A percentile compares a stretch with the other conserved stretches of the same genome.
Evolutionary conservation across 2,113 vertebrate genomes (phyloP).

Genomic region (Cyanoliseus patagonus): DNA sequence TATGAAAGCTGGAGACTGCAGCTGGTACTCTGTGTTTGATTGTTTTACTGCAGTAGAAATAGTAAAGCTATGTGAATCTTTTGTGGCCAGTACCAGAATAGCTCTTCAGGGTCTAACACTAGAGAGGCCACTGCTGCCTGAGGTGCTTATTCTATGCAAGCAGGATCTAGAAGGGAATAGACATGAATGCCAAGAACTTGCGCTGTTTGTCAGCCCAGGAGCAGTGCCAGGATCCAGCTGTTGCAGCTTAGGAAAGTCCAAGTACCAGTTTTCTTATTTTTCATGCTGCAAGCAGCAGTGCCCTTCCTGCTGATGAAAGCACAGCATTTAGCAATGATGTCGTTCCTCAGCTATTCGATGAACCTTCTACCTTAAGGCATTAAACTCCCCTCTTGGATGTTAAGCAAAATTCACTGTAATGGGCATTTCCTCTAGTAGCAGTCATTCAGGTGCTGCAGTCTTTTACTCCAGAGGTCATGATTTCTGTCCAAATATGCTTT

Average conservation of each 20-base stretch:
- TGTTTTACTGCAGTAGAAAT: background rate
- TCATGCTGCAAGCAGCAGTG: background rate
- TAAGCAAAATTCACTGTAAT: background rate
- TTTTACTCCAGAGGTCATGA: background rate
- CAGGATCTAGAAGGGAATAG: background rate
- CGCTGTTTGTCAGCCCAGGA: background rate
- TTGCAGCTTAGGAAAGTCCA: background rate
- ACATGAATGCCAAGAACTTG: background rate
- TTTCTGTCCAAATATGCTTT: background rate
- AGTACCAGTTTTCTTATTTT: background rate
- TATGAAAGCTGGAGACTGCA: background rate
- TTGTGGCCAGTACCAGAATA: background rate
- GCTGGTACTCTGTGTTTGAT: background rate
- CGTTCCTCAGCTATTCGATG: background rate
- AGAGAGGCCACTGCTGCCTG: background rate
- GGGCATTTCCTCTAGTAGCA: background rate
- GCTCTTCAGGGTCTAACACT: background rate
- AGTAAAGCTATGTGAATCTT: background rate
- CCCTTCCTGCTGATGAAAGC: background rate
- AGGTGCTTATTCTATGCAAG: background rate
- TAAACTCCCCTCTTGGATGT: background rate
- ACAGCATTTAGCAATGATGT: background rate
- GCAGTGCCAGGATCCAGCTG: background rate
- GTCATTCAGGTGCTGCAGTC: background rate
- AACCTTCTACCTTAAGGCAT: background rate